Conservation (phyloP, 2,888 invertebrate genomes). For the Brachylomia viminalis region DNA sequence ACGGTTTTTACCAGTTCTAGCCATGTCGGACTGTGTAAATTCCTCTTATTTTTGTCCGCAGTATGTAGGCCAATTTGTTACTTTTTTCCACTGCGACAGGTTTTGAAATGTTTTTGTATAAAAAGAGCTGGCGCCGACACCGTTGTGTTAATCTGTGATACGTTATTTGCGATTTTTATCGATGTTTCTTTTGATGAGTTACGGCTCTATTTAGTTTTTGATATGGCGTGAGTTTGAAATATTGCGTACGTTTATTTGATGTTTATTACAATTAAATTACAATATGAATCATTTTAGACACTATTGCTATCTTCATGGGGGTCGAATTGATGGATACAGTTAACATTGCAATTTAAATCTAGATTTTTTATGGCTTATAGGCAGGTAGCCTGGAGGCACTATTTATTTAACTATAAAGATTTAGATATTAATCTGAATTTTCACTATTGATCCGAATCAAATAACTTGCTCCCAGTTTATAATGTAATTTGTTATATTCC, state of each 20-base stretch:
- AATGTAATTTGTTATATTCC: conserved; percentile 38
- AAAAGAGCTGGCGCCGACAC: conserved; percentile 71
- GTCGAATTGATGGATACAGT: conserved; percentile 52
- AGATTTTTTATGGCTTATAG: conserved; percentile 31
- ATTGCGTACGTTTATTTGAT: conserved; percentile 62
- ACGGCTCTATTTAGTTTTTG: conserved; percentile 69
- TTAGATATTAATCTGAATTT: conserved; percentile 34
- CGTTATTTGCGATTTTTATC: conserved; percentile 77
- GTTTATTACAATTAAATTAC: conserved; percentile 60
- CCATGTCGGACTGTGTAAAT: conserved; percentile 81
- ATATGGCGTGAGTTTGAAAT: conserved; percentile 51
- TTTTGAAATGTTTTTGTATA: conserved; percentile 77
- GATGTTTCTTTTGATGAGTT: conserved; percentile 72
- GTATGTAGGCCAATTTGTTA: conserved; percentile 86
- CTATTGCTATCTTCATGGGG: conserved; percentile 53
- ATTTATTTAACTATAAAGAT: conserved; percentile 48
- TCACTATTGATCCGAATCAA: conserved; percentile 36
- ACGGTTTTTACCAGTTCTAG: conserved; percentile 81
- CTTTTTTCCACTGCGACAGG: conserved; percentile 81
- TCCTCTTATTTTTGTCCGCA: conserved; percentile 83
- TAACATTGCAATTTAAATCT: conserved; percentile 46
- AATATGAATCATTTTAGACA: conserved; percentile 59
- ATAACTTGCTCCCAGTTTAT: conserved; percentile 33
- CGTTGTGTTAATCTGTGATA: conserved; percentile 78
- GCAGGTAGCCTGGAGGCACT: conserved; percentile 27